These are phyloP conservation scores for Antheraea assamensis DNA, from an alignment of 2,888 invertebrate species.

Conservation along the genomic window DNA sequence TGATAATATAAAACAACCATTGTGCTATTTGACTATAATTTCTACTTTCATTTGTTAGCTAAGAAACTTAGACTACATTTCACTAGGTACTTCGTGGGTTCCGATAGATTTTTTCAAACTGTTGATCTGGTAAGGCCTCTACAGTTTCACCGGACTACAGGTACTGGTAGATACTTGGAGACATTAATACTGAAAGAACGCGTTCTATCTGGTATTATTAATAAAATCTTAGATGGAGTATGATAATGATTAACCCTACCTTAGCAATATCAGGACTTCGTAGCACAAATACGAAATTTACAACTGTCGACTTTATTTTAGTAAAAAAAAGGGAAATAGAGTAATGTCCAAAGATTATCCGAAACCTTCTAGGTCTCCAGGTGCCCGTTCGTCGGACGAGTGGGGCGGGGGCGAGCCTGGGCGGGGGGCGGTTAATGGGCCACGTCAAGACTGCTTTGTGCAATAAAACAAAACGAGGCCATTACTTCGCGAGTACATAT, in stretches of 20 bases:
- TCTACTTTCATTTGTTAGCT: no score
- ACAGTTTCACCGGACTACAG: no score
- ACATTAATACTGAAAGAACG: no score
- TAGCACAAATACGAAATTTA: conserved; percentile 20
- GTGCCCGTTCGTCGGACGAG: conserved; percentile 70
- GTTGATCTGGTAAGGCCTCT: no score
- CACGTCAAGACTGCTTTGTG: conserved; percentile 66
- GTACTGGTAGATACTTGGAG: no score
- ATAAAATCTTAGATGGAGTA: background rate
- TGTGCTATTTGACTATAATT: no score
- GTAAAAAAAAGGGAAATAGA: conserved; percentile 35
- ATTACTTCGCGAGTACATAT: conserved; percentile 49
- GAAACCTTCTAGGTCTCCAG: conserved; percentile 64
- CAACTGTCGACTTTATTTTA: conserved; percentile 38
- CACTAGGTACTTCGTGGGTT: no score
- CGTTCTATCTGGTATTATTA: no score
- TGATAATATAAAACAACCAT: no score
- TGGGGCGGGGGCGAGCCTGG: conserved; percentile 64
- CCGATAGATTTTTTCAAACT: no score
- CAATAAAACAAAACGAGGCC: conserved; percentile 69
- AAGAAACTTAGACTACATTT: no score
- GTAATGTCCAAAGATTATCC: conserved; percentile 60
- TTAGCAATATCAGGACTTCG: background rate
- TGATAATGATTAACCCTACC: background rate
- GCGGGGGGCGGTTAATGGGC: conserved; percentile 62